phyloP scores from a whole-genome alignment of 2,888 invertebrate species.

The Cantharis lateralis region DNA sequence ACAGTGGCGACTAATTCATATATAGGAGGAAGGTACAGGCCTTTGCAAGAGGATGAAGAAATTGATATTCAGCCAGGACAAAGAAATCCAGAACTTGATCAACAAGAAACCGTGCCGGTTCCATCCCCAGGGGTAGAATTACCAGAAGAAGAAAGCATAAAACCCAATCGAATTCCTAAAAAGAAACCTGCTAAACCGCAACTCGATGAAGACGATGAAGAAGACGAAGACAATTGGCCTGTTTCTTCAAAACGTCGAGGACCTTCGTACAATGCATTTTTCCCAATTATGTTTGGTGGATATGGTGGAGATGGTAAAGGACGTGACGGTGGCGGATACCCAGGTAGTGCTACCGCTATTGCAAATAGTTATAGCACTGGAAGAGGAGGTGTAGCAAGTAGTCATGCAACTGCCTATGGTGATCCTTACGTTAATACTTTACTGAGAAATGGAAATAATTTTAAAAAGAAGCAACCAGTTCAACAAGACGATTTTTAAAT shows the following conservation, averaged over 20 bases:
- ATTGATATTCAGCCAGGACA: slow-evolving; percentile 26
- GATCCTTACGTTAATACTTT: slow-evolving; percentile 59
- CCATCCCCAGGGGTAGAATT: slow-evolving; percentile 32
- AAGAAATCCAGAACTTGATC: slow-evolving; percentile 16
- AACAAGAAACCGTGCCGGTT: slow-evolving; percentile 9
- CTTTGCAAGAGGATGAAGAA: slow-evolving; percentile 20
- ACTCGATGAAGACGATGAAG: slow-evolving; percentile 60
- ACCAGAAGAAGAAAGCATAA: slow-evolving; percentile 32
- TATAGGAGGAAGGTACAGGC: slow-evolving; percentile 39
- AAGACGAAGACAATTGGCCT: slow-evolving; percentile 50
- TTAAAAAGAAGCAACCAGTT: slow-evolving; percentile 13
- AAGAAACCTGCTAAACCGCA: slow-evolving; percentile 34
- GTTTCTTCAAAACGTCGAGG: slow-evolving; percentile 42
- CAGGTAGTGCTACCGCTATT: slow-evolving; percentile 68
- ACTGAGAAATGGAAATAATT: slow-evolving; percentile 43
- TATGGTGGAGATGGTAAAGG: slow-evolving; percentile 41
- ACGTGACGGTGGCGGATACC: slow-evolving; percentile 50
- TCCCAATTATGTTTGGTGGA: slow-evolving; percentile 69
- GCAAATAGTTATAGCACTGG: slow-evolving; percentile 76
- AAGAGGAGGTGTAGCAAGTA: slow-evolving; percentile 71
- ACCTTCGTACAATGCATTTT: slow-evolving; percentile 63
- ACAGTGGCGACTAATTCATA: slow-evolving; percentile 52
- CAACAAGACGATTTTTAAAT: slow-evolving; percentile 10
- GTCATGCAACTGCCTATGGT: slow-evolving; percentile 75
- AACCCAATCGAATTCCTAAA: slow-evolving; percentile 33